phyloP scores from a whole-genome alignment of 1,140 invertebrate genomes.

The Ridgeia piscesae region DNA sequence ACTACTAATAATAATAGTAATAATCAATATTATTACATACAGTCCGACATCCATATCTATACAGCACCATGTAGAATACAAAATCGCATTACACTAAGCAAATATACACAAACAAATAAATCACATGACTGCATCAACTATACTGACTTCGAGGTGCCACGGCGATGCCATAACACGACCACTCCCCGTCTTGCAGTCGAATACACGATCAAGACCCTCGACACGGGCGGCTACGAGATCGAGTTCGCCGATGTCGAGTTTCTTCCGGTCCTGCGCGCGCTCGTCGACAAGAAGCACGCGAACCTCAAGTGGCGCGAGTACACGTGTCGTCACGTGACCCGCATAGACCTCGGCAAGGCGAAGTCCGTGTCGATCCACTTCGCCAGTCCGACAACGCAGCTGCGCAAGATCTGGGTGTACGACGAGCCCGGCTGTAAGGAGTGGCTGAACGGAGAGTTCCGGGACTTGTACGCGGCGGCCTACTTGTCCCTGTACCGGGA shows the following conservation, averaged over 20 bases:
- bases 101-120: too few relatives aligned
- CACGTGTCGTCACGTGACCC: neutral
- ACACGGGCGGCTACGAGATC: constrained; percentile 25
- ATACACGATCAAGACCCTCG: constrained; percentile 23
- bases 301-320: constrained; percentile 20
- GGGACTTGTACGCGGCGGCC: constrained; percentile 3
- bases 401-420: constrained; percentile 18
- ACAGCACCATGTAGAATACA: too few relatives aligned
- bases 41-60: too few relatives aligned
- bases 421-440: constrained; percentile 17
- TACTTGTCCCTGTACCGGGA: neutral
- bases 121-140: too few relatives aligned
- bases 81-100: too few relatives aligned
- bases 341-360: neutral
- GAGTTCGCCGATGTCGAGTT: constrained; percentile 17
- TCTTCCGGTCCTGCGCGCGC: neutral
- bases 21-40: too few relatives aligned
- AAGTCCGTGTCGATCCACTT: constrained; percentile 14
- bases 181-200: neutral
- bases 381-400: neutral
- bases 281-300: neutral
- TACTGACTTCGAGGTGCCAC: neutral
- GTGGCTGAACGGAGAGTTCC: constrained; percentile 15
- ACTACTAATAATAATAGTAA: too few relatives aligned
- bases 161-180: too few relatives aligned